Evolutionary conservation across 1,140 invertebrate genomes (phyloP), one percentile per base, ranked within the genome.

Genomic region (Delia radicum): DNA sequence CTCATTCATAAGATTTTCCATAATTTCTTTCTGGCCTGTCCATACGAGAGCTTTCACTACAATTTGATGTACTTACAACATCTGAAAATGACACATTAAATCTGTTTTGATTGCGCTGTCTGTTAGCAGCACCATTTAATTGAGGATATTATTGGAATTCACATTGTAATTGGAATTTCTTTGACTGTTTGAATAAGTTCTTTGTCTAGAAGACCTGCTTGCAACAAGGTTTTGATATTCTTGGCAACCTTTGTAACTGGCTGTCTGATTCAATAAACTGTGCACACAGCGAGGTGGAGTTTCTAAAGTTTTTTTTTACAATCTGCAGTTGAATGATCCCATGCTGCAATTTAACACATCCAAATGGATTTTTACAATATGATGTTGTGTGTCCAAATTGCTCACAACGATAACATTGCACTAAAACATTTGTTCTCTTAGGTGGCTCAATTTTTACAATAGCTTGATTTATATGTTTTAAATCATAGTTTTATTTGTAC

Each of bases 251-350:
- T 42, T 74, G 28, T 74, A 74, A 5, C 67, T 65, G 18, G 61
- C 84, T 27, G 84, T 79, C 42, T 87, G 86, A 3, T 81, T 77
- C 37, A 80, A 77, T 4, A 77, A 62, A 55, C 86, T 88, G 7
- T 79, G 76, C 1, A 75, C 79, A 77, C 84, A 88, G 74, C 71
- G 83, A 24, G 81, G 79, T 73, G 81, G 80, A 5, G 74, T 76
- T 6, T 80, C 73, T 21, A 74, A 74, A 61, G 46, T 46, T 73
- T 79, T 79, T 2, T 28, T 31, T n/a, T n/a, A 28, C 67, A 82
- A 42, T 77, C 74, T 77, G 7, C 61, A 42, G 80, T 85, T 84
- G 28, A 48, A 67, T 87, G 87, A 10, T 82, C 65, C 27, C n/a
- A 73, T 74, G 15, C 76, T 81, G 78, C 86, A 87, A n/a, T 79